Conservation (phyloP, 2,888 invertebrate genomes). For the Oscheius myriophilus region DNA sequence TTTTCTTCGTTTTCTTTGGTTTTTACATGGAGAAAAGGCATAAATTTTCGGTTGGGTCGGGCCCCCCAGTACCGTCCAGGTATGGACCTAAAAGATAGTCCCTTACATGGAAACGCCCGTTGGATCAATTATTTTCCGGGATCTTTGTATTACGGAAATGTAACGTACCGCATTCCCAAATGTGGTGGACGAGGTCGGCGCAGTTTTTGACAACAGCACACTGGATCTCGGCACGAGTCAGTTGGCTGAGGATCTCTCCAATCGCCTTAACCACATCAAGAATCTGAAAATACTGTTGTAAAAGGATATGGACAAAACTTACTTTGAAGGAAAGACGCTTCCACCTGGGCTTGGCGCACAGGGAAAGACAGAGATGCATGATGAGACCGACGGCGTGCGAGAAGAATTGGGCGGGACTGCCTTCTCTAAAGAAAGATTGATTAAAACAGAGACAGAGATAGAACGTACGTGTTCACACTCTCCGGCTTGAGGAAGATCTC, state of each 20-base stretch:
- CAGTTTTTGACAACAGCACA: constrained; percentile 37
- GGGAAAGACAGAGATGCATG: constrained; percentile 44
- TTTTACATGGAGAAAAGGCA: too few species aligned
- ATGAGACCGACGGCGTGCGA: constrained; percentile 39
- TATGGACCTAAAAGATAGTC: too few species aligned
- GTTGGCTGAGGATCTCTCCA: constrained; percentile 49
- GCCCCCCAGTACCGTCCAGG: too few species aligned
- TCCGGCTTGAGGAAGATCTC: constrained; percentile 53
- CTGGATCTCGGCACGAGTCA: constrained; percentile 50
- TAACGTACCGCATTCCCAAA: constrained; percentile 39
- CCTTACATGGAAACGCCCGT: too few species aligned
- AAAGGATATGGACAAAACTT: not conserved
- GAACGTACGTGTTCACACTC: constrained; percentile 24
- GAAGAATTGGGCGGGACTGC: constrained; percentile 35
- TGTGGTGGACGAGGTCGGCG: constrained; percentile 39
- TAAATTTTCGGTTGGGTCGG: too few species aligned
- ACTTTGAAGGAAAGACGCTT: constrained; percentile 48
- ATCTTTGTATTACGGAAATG: too few species aligned
- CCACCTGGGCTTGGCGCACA: constrained; percentile 54
- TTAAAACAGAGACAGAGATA: not conserved
- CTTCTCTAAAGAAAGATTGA: constrained; percentile 35
- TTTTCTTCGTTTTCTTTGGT: too few species aligned
- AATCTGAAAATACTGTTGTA: constrained; percentile 31
- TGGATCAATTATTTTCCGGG: too few species aligned
- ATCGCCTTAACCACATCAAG: constrained; percentile 42